phyloP scores from a whole-genome alignment of 2,888 invertebrate genomes.

The Allolobophora icterica region DNA sequence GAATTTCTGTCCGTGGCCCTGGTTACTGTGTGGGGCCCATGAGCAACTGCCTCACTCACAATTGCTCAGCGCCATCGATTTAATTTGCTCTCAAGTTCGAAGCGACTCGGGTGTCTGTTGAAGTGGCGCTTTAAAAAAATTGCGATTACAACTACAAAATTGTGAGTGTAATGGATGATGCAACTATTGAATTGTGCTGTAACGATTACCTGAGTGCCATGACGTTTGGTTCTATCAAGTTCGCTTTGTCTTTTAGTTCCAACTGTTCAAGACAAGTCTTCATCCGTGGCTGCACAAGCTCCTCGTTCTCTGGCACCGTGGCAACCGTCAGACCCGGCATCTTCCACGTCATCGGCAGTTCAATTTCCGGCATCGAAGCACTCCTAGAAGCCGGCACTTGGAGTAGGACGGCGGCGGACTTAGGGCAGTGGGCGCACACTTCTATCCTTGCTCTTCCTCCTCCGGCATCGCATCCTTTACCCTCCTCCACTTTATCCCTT shows the following conservation, averaged over 20 bases:
- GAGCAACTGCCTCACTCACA: too few species aligned
- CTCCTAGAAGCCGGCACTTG: neutral
- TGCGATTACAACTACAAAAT: too few species aligned
- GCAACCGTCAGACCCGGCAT: constrained; percentile 20
- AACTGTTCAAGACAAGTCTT: neutral
- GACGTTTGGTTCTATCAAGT: neutral
- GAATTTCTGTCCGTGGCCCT: too few species aligned
- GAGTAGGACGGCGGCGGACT: neutral
- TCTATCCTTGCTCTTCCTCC: neutral
- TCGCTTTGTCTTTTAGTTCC: neutral
- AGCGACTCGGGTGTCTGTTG: too few species aligned
- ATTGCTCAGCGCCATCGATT: too few species aligned
- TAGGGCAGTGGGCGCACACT: neutral
- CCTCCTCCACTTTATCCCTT: neutral
- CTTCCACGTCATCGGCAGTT: constrained; percentile 24
- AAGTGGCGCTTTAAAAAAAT: too few species aligned
- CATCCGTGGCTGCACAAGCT: neutral
- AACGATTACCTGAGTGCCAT: neutral
- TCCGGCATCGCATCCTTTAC: neutral
- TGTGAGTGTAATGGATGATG: too few species aligned
- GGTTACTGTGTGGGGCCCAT: too few species aligned
- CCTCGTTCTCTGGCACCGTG: constrained; percentile 27
- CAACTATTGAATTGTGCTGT: too few species aligned
- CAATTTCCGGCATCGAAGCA: constrained; percentile 4
- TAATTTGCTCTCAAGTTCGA: too few species aligned